phyloP scores from a whole-genome alignment of 2,888 invertebrate genomes.

The Cantharis rufa region DNA sequence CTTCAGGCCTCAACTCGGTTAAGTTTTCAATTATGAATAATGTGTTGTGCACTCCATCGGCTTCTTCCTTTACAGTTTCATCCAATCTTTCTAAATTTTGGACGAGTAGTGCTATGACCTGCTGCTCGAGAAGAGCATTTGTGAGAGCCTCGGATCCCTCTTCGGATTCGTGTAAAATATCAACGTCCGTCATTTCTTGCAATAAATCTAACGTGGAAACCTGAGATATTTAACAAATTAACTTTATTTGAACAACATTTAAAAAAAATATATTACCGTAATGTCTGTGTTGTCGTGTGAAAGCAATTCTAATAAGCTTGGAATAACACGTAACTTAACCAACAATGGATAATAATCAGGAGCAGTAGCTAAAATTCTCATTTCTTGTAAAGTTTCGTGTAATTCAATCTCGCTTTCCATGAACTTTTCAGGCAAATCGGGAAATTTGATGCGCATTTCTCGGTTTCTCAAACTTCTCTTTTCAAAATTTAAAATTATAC shows the following conservation, averaged over 20 bases:
- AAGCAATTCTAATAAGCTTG: slow-evolving; percentile 88
- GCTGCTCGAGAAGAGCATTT: slow-evolving; percentile 85
- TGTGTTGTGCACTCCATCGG: slow-evolving; percentile 95
- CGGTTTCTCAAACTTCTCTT: slow-evolving; percentile 92
- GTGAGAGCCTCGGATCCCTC: slow-evolving; percentile 89
- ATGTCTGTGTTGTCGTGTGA: slow-evolving; percentile 97
- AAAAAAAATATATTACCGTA: slow-evolving; percentile 42
- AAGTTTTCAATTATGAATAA: slow-evolving; percentile 90
- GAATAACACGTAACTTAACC: slow-evolving; percentile 86
- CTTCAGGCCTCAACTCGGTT: slow-evolving; percentile 84
- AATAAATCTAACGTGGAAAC: slow-evolving; percentile 61
- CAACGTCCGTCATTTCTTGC: slow-evolving; percentile 93
- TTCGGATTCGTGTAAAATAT: slow-evolving; percentile 91
- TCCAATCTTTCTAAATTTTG: slow-evolving; percentile 93
- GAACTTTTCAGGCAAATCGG: slow-evolving; percentile 96
- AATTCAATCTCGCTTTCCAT: slow-evolving; percentile 90
- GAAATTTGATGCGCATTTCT: slow-evolving; percentile 98
- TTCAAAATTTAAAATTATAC: slow-evolving; percentile 89
- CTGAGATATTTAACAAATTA: slow-evolving; percentile 35
- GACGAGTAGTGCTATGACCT: slow-evolving; percentile 86
- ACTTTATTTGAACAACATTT: background rate
- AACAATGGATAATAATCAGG: slow-evolving; percentile 93
- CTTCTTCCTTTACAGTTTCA: slow-evolving; percentile 90
- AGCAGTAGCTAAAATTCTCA: slow-evolving; percentile 92
- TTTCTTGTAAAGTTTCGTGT: slow-evolving; percentile 80